Conservation (phyloP, 2,888 invertebrate species). For the Byasa hedistus region DNA sequence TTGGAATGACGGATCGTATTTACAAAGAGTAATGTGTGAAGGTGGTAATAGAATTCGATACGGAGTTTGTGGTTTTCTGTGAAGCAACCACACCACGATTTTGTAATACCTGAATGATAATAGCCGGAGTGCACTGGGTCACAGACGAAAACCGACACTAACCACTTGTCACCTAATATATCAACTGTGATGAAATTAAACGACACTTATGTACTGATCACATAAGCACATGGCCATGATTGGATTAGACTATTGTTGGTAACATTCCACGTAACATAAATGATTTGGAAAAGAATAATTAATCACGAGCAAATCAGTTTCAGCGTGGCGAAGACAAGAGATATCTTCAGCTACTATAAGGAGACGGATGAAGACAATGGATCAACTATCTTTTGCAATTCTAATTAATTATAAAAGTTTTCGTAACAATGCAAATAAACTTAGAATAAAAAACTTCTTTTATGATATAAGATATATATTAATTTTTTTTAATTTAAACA, state of each 20-base stretch:
- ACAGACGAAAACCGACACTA: constrained; percentile 14
- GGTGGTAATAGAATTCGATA: constrained; percentile 53
- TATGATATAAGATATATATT: not conserved
- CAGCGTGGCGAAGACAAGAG: not conserved
- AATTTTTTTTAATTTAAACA: not conserved
- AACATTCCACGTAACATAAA: not conserved
- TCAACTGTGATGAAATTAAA: constrained; percentile 20
- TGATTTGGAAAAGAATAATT: not conserved
- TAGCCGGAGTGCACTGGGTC: constrained; percentile 17
- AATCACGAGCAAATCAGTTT: not conserved
- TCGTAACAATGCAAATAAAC: not conserved
- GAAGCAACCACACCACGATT: constrained; percentile 32
- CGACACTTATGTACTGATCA: constrained; percentile 6
- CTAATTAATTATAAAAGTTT: constrained; percentile 6
- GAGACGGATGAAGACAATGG: constrained; percentile 2
- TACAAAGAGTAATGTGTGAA: constrained; percentile 49
- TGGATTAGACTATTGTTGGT: constrained; percentile 16
- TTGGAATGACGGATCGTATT: constrained; percentile 35
- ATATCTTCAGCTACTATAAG: not conserved
- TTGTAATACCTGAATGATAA: constrained; percentile 24
- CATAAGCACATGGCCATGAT: constrained; percentile 16
- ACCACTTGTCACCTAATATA: constrained; percentile 25
- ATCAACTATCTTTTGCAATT: constrained; percentile 10
- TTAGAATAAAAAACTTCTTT: not conserved
- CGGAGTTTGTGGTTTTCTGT: constrained; percentile 54